Evolutionary conservation across 2,888 invertebrate species (phyloP).

Genomic region (Coecobrya sp.): DNA sequence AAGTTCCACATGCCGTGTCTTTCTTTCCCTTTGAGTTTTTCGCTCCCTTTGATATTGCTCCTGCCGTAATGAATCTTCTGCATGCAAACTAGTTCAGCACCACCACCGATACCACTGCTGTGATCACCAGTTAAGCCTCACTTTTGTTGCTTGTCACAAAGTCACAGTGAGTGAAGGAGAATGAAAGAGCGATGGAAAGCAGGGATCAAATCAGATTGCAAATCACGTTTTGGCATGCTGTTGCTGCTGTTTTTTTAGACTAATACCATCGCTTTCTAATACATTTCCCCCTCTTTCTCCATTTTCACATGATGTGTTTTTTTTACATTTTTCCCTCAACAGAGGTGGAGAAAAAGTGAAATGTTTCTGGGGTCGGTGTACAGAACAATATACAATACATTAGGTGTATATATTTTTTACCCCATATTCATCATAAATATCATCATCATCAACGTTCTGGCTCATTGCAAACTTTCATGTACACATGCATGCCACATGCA

Average conservation of each 20-base stretch:
- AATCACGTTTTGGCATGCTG: constrained; percentile 83
- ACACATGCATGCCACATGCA: constrained; percentile 21
- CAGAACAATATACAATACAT: not conserved
- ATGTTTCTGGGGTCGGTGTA: constrained; percentile 44
- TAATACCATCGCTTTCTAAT: constrained; percentile 59
- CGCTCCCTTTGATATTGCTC: constrained; percentile 70
- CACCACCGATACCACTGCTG: not conserved
- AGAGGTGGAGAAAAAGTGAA: constrained; percentile 51
- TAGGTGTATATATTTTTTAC: constrained; percentile 26
- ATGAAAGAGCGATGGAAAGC: not conserved
- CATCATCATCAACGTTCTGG: not conserved
- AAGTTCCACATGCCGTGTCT: not conserved
- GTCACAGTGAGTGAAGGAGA: not conserved
- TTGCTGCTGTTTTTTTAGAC: constrained; percentile 53
- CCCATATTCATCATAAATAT: constrained; percentile 24
- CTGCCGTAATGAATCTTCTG: constrained; percentile 73
- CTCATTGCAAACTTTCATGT: constrained; percentile 45
- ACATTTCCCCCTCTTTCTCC: constrained; percentile 15
- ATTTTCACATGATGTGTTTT: constrained; percentile 26
- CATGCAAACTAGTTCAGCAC: constrained; percentile 71
- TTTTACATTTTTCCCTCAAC: constrained; percentile 23
- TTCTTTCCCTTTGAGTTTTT: constrained; percentile 39
- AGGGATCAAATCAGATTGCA: constrained; percentile 74
- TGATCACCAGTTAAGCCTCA: constrained; percentile 34
- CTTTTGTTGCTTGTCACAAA: constrained; percentile 32